These are phyloP conservation scores for Hypena proboscidalis DNA, from an alignment of 2,888 invertebrate genomes.

Conservation along the genomic window DNA sequence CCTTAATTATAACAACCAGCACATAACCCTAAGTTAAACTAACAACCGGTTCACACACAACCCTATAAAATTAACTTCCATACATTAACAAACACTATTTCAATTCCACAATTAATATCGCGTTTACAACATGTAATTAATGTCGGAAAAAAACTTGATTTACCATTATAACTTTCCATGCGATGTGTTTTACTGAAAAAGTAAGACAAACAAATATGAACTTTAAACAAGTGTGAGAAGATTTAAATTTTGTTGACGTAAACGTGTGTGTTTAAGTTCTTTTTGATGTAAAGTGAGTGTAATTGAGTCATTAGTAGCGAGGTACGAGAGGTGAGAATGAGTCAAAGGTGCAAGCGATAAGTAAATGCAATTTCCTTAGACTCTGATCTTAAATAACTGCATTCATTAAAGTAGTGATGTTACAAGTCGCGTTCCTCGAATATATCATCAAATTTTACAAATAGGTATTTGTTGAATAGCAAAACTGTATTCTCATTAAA, in stretches of 20 bases:
- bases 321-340: conserved; percentile 69
- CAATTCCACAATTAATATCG: conserved; percentile 61
- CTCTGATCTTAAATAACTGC: conserved; percentile 59
- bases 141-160: conserved; percentile 62
- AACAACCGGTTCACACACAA: conserved; percentile 11
- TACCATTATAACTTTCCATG: conserved; percentile 58
- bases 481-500: no score
- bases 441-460: no score
- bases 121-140: conserved; percentile 67
- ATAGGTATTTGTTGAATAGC: no score
- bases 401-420: no score
- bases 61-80: conserved; percentile 15
- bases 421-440: no score
- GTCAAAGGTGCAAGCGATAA: conserved; percentile 70
- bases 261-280: conserved; percentile 12
- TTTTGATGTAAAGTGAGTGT: conserved; percentile 42
- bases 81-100: conserved; percentile 52
- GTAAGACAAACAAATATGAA: conserved; percentile 1
- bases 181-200: conserved; percentile 43
- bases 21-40: conserved; percentile 14
- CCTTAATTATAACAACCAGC: conserved; percentile 10
- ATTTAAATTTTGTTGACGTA: conserved; percentile 10
- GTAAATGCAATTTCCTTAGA: conserved; percentile 71
- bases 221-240: not conserved
- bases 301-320: conserved; percentile 75